Conservation (phyloP, 2,888 invertebrate species). For the Nephrotoma flavescens region DNA sequence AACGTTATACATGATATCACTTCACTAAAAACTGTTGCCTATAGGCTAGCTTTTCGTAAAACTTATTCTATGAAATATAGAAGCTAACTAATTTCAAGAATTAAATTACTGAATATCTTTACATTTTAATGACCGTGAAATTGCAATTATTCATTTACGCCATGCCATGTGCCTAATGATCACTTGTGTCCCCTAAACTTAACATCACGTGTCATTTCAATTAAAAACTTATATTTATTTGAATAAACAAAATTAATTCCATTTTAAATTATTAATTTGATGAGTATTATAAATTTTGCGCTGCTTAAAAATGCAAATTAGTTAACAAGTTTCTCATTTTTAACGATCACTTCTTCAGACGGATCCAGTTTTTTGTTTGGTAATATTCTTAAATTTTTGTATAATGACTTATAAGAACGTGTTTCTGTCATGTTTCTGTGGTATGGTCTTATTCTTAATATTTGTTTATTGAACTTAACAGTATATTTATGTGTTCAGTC, state of each 20-base stretch:
- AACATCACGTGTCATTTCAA: not conserved
- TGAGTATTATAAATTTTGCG: not conserved
- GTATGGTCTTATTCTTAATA: not conserved
- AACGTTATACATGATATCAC: too few species aligned
- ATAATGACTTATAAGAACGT: not conserved
- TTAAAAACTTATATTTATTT: not conserved
- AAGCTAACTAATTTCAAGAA: too few species aligned
- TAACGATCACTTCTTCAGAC: not conserved
- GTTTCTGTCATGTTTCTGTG: not conserved
- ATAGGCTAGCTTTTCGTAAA: too few species aligned
- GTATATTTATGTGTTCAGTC: not conserved
- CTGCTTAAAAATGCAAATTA: not conserved
- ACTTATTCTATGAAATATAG: too few species aligned
- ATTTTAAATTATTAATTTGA: not conserved
- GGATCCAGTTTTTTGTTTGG: not conserved
- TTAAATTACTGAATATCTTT: too few species aligned
- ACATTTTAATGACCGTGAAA: too few species aligned
- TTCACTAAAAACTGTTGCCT: too few species aligned
- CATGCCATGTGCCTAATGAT: too few species aligned
- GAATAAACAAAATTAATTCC: not conserved
- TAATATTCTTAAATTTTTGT: not conserved
- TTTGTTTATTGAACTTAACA: not conserved
- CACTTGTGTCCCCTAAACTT: not conserved
- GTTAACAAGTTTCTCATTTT: not conserved
- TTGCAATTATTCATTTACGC: too few species aligned